Evolutionary conservation across 2,888 invertebrate genomes (phyloP), one percentile per base, ranked within the genome.

Genomic region (Magallana nippona): DNA sequence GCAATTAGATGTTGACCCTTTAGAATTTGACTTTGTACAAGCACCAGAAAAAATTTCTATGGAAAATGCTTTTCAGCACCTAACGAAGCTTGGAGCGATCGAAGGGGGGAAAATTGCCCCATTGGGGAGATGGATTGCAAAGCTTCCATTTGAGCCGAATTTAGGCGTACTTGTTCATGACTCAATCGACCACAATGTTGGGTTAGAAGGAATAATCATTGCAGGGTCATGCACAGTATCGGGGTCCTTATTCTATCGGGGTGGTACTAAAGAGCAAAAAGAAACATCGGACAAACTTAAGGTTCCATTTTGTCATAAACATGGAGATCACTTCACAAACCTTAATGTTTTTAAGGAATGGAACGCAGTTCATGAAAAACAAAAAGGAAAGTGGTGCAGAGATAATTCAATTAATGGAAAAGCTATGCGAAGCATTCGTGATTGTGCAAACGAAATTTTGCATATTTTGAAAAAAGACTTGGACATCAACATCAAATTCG

Each of bases 1-100:
- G 32, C 90, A 92, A 44, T 89, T 94, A 63, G 92, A 92, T 13
- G 91, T 94, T 84, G 88, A 91, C 81, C 90, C 89, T 10, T 55
- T 89, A 8, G 83, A 87, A 11, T 94, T 94, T 87, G 92, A 94
- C 57, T 94, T 93, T 88, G 92, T 94, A 1, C 89, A 94, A 79
- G 87, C 93, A 10, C 93, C 93, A 10, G 63, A 89, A 10, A 17
- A 56, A 19, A 90, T 88, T 11, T 89, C 92, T 0, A 87, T 94
- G 77, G 79, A 84, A 13, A 83, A 84, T 17, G 92, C 93, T 1
- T 78, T 92, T 79, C 83, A 88, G 15, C 88, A 89, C 78, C 89
- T 94, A 44, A 84, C 83, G 3, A 84, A 89, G 15, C 88, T 94
- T 8, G 91, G 91, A 62, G 94, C 94, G 17, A 85, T 93, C 8